Conservation (phyloP, 2,888 invertebrate genomes). For the Drosophila acutilabella region DNA sequence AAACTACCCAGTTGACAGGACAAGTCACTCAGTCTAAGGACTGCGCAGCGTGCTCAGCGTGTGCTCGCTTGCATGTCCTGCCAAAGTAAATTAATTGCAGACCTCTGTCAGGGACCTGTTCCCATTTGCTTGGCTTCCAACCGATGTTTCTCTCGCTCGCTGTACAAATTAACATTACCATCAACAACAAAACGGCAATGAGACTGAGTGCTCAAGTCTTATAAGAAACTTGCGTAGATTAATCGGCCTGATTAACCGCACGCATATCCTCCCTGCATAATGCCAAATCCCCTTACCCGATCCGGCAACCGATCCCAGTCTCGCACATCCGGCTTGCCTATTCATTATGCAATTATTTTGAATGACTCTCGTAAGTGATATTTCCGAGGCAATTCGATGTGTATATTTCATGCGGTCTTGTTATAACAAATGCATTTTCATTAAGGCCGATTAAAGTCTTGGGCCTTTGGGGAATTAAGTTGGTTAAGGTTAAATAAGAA, state of each 20-base stretch:
- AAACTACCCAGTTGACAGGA: conserved; percentile 27
- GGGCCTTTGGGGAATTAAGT: conserved; percentile 7
- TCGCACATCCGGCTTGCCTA: conserved; percentile 49
- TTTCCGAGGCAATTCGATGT: conserved; percentile 58
- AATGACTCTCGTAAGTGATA: conserved; percentile 82
- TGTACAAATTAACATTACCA: conserved; percentile 79
- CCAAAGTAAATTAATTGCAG: conserved; percentile 79
- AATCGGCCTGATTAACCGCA: conserved; percentile 78
- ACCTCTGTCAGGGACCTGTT: conserved; percentile 41
- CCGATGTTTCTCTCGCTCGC: conserved; percentile 40
- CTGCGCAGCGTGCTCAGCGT: conserved; percentile 47
- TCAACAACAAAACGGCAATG: conserved; percentile 49
- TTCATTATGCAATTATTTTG: conserved; percentile 83
- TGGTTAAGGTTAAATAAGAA: not conserved
- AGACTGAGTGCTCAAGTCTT: conserved; percentile 36
- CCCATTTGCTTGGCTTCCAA: conserved; percentile 36
- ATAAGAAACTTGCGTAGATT: conserved; percentile 70
- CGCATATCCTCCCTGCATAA: conserved; percentile 30
- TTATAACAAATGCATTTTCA: conserved; percentile 32
- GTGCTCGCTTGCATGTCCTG: conserved; percentile 72
- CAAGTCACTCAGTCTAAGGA: conserved; percentile 43
- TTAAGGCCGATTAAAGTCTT: conserved; percentile 17
- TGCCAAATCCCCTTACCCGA: not conserved
- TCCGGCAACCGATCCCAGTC: conserved; percentile 6
- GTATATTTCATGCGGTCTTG: conserved; percentile 35